Evolutionary conservation across 2,113 vertebrate genomes (phyloP).

Genomic region (Eublepharis macularius): DNA sequence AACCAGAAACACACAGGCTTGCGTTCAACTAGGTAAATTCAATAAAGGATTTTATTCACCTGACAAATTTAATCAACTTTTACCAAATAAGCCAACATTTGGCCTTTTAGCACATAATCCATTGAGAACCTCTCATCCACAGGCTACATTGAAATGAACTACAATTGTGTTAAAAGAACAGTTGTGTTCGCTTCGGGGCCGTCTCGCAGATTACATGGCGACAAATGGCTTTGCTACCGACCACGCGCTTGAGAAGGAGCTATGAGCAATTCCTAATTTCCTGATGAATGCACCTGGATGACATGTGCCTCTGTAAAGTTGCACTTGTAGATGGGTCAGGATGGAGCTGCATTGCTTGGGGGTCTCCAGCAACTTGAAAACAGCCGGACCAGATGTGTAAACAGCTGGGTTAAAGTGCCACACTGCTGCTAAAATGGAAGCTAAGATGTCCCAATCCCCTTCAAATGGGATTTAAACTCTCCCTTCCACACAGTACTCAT

Average conservation of each 20-base stretch:
- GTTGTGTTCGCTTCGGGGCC: neutral
- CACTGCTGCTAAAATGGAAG: no score
- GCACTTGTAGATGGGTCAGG: no score
- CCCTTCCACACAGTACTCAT: no score
- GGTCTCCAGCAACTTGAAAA: no score
- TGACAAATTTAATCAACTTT: conserved; percentile 65
- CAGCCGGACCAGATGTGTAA: no score
- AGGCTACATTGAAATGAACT: neutral
- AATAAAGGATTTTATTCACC: conserved; percentile 62
- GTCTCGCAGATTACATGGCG: neutral
- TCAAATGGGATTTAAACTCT: no score
- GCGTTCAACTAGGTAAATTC: conserved; percentile 49
- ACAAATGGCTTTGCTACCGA: neutral
- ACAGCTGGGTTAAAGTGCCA: no score
- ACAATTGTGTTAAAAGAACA: neutral
- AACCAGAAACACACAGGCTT: conserved; percentile 35
- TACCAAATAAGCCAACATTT: conserved; percentile 39
- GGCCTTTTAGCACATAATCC: conserved; percentile 19
- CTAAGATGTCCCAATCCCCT: no score
- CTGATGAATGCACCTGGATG: no score
- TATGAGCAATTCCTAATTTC: no score
- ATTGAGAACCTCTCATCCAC: neutral
- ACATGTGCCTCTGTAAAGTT: no score
- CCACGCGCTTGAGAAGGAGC: neutral
- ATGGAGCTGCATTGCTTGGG: no score